Percentiles rank a stretch among this genome's conserved stretches.
Conservation (phyloP, 1,140 invertebrate genomes). For the Apolygus lucorum region DNA sequence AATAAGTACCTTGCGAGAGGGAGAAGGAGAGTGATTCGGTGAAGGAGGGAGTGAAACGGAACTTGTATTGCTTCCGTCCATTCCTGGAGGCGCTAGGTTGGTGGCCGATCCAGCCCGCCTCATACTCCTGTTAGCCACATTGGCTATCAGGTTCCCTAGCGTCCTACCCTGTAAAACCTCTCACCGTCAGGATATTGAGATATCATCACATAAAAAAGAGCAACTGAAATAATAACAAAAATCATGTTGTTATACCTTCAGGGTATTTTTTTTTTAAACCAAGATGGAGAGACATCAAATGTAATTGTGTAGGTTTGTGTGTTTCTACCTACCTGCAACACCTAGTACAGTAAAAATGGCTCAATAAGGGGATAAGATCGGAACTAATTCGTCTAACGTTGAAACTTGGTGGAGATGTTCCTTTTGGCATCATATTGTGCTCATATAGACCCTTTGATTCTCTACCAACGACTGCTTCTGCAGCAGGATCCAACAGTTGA, state of each 20-base stretch:
- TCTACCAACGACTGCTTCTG: too few species aligned
- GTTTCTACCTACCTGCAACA: neutral
- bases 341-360: too few species aligned
- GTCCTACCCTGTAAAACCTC: constrained; percentile 14
- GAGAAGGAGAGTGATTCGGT: constrained; percentile 58
- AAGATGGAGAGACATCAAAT: neutral
- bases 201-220: too few species aligned
- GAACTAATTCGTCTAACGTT: too few species aligned
- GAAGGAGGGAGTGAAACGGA: constrained; percentile 68
- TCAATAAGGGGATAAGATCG: too few species aligned
- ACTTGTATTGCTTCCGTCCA: constrained; percentile 42
- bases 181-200: neutral
- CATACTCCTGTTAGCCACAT: constrained; percentile 47
- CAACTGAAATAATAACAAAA: too few species aligned
- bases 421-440: too few species aligned
- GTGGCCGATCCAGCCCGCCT: constrained; percentile 52
- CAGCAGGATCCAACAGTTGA: too few species aligned
- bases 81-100: constrained; percentile 48
- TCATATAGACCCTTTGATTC: too few species aligned
- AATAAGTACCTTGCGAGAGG: constrained; percentile 45
- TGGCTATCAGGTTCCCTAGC: constrained; percentile 39
- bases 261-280: too few species aligned
- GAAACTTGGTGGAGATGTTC: too few species aligned
- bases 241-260: too few species aligned
- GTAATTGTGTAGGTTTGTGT: neutral